These are phyloP conservation scores for Cardiocondyla obscurior DNA, from an alignment of 1,140 invertebrate species.

Conservation along the genomic window DNA sequence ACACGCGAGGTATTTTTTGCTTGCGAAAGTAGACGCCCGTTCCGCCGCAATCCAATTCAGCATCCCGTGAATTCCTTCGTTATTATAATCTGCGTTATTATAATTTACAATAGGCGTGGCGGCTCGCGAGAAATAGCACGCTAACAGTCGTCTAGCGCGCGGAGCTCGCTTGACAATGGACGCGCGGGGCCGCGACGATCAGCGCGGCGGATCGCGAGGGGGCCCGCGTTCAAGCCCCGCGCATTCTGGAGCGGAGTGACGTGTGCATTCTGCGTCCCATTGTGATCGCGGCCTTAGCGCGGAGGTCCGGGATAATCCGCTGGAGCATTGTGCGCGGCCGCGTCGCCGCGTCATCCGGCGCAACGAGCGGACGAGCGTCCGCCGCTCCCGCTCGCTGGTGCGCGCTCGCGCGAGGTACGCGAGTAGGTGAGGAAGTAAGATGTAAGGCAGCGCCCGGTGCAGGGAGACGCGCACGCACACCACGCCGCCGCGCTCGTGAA, in stretches of 20 bases:
- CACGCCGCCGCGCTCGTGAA: background rate
- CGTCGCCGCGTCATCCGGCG: slow-evolving; percentile 58
- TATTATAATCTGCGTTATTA: too few relatives aligned
- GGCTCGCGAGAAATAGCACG: background rate
- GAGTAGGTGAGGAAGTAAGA: slow-evolving; percentile 72
- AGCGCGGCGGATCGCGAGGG: background rate
- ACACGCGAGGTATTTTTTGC: background rate
- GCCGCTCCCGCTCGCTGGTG: background rate
- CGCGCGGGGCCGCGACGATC: background rate
- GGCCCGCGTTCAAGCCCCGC: slow-evolving; percentile 12
- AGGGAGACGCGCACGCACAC: slow-evolving; percentile 4
- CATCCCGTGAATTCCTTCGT: slow-evolving; percentile 16
- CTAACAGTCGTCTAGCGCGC: background rate
- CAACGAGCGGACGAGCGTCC: slow-evolving; percentile 45
- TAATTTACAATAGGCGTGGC: slow-evolving; percentile 11
- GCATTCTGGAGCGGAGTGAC: slow-evolving; percentile 38
- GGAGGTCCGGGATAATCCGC: slow-evolving; percentile 44
- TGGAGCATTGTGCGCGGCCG: slow-evolving; percentile 29
- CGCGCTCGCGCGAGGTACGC: background rate
- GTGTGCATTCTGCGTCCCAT: slow-evolving; percentile 27
- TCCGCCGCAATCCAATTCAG: background rate
- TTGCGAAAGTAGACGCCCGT: background rate
- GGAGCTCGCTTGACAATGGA: slow-evolving; percentile 6
- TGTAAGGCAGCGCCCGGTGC: slow-evolving; percentile 75
- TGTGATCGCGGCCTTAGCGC: slow-evolving; percentile 9